phyloP scores from a whole-genome alignment of 1,140 invertebrate species.

The Thalassaphorura encarpata region DNA sequence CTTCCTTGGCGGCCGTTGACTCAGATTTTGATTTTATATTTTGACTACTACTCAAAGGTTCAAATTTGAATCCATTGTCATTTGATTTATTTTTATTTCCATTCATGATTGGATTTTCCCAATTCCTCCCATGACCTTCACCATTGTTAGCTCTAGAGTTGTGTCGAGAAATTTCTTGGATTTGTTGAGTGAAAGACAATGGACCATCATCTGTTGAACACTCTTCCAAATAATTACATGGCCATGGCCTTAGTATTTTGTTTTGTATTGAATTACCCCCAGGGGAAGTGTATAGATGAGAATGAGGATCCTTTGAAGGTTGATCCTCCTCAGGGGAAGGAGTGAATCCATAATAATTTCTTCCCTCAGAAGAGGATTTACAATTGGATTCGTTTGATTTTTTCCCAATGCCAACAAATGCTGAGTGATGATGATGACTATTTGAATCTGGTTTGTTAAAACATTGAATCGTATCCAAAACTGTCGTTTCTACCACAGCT shows the following conservation, averaged over 20 bases:
- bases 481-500: background rate
- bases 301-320: background rate
- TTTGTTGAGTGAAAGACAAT: conserved; percentile 45
- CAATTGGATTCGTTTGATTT: too few species aligned
- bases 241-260: background rate
- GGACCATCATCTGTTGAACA: conserved; percentile 42
- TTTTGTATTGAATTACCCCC: background rate
- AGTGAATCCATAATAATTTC: too few species aligned
- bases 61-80: too few species aligned
- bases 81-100: too few species aligned
- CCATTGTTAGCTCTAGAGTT: background rate
- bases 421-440: too few species aligned
- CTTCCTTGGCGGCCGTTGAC: background rate
- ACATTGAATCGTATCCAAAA: background rate
- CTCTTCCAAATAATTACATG: conserved; percentile 38
- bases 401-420: too few species aligned
- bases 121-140: conserved; percentile 22
- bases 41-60: too few species aligned
- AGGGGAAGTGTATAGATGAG: conserved; percentile 11
- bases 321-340: background rate
- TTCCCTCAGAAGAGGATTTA: too few species aligned
- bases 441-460: too few species aligned
- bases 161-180: conserved; percentile 53
- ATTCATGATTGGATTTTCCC: conserved; percentile 23
- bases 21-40: background rate